Evolutionary conservation across 2,797 vertebrate genomes (phyloP).

Genomic region (Vespertilio murinus): DNA sequence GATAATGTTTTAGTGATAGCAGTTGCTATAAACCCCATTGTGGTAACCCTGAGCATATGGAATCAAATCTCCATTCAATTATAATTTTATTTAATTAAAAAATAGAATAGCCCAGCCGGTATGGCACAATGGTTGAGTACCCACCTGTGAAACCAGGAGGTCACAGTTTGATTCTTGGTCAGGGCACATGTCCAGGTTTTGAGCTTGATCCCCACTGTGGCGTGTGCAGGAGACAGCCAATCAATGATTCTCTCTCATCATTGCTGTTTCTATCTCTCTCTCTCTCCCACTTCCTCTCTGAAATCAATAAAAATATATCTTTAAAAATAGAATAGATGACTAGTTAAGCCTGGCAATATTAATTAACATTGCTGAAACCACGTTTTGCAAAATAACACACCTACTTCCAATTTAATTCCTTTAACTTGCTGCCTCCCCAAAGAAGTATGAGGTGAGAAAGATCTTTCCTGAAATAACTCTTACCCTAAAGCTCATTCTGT

Average conservation of each 20-base stretch:
- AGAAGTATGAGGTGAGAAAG: background rate
- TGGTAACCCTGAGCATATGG: background rate
- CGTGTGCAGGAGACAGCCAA: too few species aligned
- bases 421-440: background rate
- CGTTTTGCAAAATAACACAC: constrained; percentile 9
- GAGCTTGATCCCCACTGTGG: too few species aligned
- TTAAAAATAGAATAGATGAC: background rate
- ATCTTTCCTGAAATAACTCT: background rate
- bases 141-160: too few species aligned
- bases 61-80: background rate
- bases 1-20: background rate
- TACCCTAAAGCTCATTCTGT: background rate
- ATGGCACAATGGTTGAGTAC: too few species aligned
- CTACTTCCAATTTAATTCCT: background rate
- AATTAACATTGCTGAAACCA: background rate
- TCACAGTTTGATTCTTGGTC: too few species aligned
- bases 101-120: background rate
- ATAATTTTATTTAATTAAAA: constrained; percentile 35
- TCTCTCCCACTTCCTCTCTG: too few species aligned
- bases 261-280: too few species aligned
- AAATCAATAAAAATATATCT: too few species aligned
- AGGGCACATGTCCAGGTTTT: too few species aligned
- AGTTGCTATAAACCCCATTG: background rate
- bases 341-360: background rate
- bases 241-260: too few species aligned